Percentiles rank a stretch among this genome's conserved stretches.
Evolutionary conservation across 1,140 invertebrate species (phyloP).

Genomic region (Arctopsyche grandis): DNA sequence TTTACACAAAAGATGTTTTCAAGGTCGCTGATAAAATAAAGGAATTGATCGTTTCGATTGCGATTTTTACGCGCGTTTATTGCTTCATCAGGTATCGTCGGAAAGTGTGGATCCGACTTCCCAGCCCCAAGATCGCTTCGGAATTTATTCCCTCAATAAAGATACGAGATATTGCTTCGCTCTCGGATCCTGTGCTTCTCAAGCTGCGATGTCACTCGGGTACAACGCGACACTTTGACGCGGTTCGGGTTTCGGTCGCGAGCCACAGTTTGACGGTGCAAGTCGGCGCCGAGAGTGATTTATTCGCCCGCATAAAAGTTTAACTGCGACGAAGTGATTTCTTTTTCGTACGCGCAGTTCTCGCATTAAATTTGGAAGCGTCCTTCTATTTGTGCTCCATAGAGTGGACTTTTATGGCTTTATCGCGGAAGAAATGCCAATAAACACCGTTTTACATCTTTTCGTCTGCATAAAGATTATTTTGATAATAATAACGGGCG

Average conservation of each 20-base stretch:
- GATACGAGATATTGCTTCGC: neutral
- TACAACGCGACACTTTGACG: no score
- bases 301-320: slow-evolving; percentile 21
- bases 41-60: neutral
- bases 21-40: neutral
- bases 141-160: slow-evolving; percentile 20
- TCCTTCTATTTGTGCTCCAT: neutral
- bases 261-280: no score
- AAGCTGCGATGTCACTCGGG: neutral
- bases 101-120: neutral
- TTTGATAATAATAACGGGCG: neutral
- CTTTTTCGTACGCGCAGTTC: neutral
- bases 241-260: no score
- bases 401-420: slow-evolving; percentile 17
- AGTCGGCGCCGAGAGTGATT: slow-evolving; percentile 5
- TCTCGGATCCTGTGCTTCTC: neutral
- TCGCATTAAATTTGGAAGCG: slow-evolving; percentile 17
- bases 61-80: neutral
- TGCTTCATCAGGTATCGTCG: neutral
- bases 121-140: neutral
- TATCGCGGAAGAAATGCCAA: slow-evolving; percentile 13
- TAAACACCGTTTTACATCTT: neutral
- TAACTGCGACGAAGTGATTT: slow-evolving; percentile 9
- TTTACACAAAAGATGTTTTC: neutral
- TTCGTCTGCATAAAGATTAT: neutral